Evolutionary conservation across 2,113 vertebrate genomes (phyloP).

Genomic region (Bambusicola thoracicus): DNA sequence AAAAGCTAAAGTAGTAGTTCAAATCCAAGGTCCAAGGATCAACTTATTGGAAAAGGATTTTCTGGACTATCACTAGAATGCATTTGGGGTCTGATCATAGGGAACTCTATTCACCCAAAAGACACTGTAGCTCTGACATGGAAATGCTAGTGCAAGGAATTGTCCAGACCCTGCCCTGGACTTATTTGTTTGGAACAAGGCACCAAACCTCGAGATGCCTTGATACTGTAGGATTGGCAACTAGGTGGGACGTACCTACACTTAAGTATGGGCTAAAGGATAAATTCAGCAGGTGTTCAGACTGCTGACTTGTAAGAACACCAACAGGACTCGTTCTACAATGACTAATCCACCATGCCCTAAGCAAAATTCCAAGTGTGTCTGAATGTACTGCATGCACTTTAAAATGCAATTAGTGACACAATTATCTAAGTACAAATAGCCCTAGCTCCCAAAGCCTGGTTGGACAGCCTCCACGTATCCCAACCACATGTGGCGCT

Average conservation of each 20-base stretch:
- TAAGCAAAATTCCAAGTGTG: background rate
- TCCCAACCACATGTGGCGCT: background rate
- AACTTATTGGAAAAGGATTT: background rate
- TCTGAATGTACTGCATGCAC: background rate
- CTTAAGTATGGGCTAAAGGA: background rate
- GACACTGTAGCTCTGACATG: background rate
- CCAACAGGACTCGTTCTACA: background rate
- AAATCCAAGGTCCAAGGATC: background rate
- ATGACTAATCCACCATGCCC: background rate
- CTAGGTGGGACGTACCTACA: background rate
- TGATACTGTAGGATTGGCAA: background rate
- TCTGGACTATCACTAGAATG: background rate
- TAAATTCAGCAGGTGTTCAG: background rate
- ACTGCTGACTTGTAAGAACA: background rate
- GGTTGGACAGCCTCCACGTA: background rate
- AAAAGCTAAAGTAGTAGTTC: background rate
- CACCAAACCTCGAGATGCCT: background rate
- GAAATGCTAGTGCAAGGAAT: background rate
- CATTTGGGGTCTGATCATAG: fast-evolving
- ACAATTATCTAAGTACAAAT: background rate
- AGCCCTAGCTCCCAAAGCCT: background rate
- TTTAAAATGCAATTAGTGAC: background rate
- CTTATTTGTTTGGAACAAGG: background rate
- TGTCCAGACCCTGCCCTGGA: background rate
- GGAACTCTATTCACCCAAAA: background rate